Evolutionary conservation across 2,888 invertebrate genomes (phyloP).

Genomic region (Frankliniella fusca): DNA sequence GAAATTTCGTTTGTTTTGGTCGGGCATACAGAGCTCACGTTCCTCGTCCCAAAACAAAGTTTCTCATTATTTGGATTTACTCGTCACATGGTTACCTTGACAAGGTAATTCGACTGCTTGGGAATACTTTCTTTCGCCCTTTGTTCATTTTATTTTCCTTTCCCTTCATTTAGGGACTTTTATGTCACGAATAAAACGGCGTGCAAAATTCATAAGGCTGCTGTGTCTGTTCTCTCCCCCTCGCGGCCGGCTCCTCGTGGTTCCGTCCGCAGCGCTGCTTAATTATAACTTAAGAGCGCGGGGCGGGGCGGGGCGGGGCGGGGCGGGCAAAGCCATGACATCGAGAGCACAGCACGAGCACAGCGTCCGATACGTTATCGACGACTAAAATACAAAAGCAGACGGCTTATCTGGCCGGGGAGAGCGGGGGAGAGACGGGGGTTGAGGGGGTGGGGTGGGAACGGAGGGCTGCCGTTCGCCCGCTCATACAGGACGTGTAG

Average conservation of each 20-base stretch:
- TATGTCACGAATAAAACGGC: background rate
- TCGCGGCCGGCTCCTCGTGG: background rate
- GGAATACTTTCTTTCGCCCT: background rate
- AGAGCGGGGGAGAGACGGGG: background rate
- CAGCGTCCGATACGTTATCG: background rate
- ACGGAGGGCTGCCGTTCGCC: background rate
- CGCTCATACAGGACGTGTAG: background rate
- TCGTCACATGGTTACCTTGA: too few relatives aligned
- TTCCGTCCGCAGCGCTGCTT: background rate
- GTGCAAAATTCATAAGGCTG: background rate
- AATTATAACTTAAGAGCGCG: too few relatives aligned
- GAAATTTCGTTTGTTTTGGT: too few relatives aligned
- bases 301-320: background rate
- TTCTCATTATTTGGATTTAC: too few relatives aligned
- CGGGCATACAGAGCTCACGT: too few relatives aligned
- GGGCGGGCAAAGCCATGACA: background rate
- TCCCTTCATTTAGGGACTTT: background rate
- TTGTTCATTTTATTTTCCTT: background rate
- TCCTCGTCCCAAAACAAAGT: too few relatives aligned
- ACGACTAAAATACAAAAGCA: background rate
- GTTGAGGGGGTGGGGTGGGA: too few relatives aligned
- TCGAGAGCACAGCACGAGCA: background rate
- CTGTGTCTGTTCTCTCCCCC: background rate
- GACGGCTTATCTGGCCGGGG: background rate
- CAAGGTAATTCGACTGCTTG: too few relatives aligned